Percentiles rank a stretch among this genome's conserved stretches.
These are phyloP conservation scores for Danio choprae DNA, from an alignment of 2,797 vertebrate genomes.

Conservation along the genomic window DNA sequence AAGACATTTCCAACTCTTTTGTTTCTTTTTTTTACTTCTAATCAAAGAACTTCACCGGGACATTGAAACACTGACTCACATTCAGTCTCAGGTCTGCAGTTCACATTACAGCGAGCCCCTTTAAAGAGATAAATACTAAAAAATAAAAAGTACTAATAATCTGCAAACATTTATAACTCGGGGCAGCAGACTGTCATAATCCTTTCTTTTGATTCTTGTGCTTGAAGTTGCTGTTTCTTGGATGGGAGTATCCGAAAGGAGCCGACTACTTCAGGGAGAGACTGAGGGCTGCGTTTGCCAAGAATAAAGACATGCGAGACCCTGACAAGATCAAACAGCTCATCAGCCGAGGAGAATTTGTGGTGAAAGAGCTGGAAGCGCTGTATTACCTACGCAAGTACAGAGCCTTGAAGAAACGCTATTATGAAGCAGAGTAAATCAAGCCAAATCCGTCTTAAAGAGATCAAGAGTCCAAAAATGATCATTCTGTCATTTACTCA, in stretches of 20 bases:
- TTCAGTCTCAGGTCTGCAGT: too few relatives aligned
- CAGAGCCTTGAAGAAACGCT: slow-evolving; percentile 88
- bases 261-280: slow-evolving; percentile 87
- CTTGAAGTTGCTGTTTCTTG: slow-evolving; percentile 88
- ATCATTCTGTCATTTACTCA: too few relatives aligned
- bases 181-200: slow-evolving; percentile 48
- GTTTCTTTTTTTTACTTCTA: too few relatives aligned
- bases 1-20: too few relatives aligned
- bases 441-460: too few relatives aligned
- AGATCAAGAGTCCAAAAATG: too few relatives aligned
- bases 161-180: slow-evolving; percentile 81
- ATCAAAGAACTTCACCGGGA: too few relatives aligned
- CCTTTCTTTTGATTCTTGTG: slow-evolving; percentile 19
- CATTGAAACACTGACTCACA: too few relatives aligned
- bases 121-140: slow-evolving; percentile 84
- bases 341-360: slow-evolving; percentile 87
- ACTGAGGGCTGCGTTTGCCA: slow-evolving; percentile 90
- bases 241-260: slow-evolving; percentile 92
- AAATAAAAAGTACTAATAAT: slow-evolving; percentile 80
- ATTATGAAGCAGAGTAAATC: slow-evolving; percentile 72
- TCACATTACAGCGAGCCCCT: too few relatives aligned
- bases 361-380: slow-evolving; percentile 91
- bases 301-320: slow-evolving; percentile 91
- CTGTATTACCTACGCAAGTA: slow-evolving; percentile 91
- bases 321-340: slow-evolving; percentile 90